Evolutionary conservation across 2,888 invertebrate genomes (phyloP).

Genomic region (Clanis bilineata): DNA sequence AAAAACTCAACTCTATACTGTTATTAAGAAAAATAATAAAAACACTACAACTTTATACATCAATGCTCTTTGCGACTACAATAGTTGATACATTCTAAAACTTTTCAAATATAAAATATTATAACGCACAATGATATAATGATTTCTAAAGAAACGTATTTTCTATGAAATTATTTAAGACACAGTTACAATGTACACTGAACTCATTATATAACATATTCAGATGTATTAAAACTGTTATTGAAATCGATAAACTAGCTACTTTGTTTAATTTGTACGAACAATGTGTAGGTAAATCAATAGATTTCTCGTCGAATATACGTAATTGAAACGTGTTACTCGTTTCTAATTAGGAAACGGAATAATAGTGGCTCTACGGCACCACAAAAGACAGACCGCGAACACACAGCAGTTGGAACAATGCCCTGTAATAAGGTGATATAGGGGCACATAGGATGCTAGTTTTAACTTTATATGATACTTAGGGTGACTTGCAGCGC

Average conservation of each 20-base stretch:
- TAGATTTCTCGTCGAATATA: neutral
- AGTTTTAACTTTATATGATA: neutral
- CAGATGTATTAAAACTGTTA: neutral
- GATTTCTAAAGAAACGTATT: too few species aligned
- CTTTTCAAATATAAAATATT: too few species aligned
- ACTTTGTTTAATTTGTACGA: neutral
- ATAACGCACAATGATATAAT: too few species aligned
- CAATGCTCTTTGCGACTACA: too few species aligned
- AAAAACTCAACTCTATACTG: too few species aligned
- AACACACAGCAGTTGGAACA: conserved; percentile 31
- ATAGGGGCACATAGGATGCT: neutral
- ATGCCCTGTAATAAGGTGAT: conserved; percentile 20
- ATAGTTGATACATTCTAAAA: too few species aligned
- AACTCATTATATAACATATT: neutral
- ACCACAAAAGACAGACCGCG: conserved; percentile 56
- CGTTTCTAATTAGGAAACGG: conserved; percentile 59
- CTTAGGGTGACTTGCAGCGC: neutral
- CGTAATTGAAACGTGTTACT: conserved; percentile 29
- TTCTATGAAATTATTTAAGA: too few species aligned
- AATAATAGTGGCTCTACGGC: conserved; percentile 52
- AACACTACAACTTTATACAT: too few species aligned
- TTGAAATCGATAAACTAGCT: neutral
- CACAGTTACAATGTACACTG: too few species aligned
- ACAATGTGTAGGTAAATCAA: neutral
- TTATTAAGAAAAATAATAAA: too few species aligned